Percentiles rank a stretch among this genome's conserved stretches.
phyloP scores from a whole-genome alignment of 2,888 invertebrate species.

The Allophyes oxyacanthae region DNA sequence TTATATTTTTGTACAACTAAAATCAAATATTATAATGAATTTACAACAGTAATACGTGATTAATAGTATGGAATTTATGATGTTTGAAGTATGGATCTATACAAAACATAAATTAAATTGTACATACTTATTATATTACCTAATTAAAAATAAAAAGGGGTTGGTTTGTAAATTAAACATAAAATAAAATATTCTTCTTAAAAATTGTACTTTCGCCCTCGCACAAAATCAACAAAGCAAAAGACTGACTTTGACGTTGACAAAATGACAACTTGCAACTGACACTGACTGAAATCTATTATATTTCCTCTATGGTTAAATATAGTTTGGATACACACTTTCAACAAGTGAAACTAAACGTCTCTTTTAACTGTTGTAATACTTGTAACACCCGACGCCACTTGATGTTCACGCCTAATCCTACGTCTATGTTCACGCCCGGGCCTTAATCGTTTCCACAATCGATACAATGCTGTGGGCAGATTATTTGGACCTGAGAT shows the following conservation, averaged over 20 bases:
- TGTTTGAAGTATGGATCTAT: slow-evolving; percentile 9
- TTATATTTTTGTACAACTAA: slow-evolving; percentile 2
- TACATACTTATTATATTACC: slow-evolving; percentile 38
- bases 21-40: slow-evolving; percentile 1
- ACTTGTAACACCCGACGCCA: too few relatives aligned
- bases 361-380: too few relatives aligned
- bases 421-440: too few relatives aligned
- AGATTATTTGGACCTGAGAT: too few relatives aligned
- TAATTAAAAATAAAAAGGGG: slow-evolving; percentile 37
- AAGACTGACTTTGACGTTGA: slow-evolving; percentile 28
- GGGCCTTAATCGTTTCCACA: too few relatives aligned
- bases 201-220: slow-evolving; percentile 10
- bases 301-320: too few relatives aligned
- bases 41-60: slow-evolving; percentile 9
- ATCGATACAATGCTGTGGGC: too few relatives aligned
- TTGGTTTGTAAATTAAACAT: slow-evolving; percentile 30
- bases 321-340: too few relatives aligned
- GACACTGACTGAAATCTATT: too few relatives aligned
- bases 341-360: too few relatives aligned
- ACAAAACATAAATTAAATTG: slow-evolving; percentile 14
- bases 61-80: slow-evolving; percentile 5
- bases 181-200: slow-evolving; percentile 34
- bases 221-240: slow-evolving; percentile 28
- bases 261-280: not conserved
- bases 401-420: too few relatives aligned